Percentiles rank a stretch among this genome's conserved stretches.
Conservation (phyloP, 2,797 vertebrate genomes). For the Anabacerthia variegaticeps region DNA sequence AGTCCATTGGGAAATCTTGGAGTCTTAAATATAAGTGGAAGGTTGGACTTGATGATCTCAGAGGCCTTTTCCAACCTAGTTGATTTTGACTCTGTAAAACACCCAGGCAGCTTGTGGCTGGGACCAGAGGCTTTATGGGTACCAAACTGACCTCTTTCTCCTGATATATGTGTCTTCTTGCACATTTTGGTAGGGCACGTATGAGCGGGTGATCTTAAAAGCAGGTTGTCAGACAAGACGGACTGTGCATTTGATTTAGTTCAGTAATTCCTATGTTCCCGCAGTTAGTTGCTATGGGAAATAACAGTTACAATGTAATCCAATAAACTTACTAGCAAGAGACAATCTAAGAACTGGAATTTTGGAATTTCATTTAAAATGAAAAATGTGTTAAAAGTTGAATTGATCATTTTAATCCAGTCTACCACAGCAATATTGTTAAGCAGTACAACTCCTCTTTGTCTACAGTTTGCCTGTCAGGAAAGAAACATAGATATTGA, state of each 20-base stretch:
- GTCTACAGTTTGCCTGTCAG: constrained; percentile 9
- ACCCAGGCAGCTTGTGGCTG: neutral
- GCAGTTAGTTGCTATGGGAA: neutral
- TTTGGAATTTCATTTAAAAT: constrained; percentile 41
- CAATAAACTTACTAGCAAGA: constrained; percentile 25
- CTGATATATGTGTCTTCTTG: neutral
- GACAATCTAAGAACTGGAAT: constrained; percentile 39
- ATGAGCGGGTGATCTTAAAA: neutral
- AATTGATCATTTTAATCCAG: constrained; percentile 71
- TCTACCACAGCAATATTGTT: constrained; percentile 32
- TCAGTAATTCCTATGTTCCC: neutral
- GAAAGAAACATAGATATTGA: constrained; percentile 15
- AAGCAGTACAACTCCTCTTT: constrained; percentile 28
- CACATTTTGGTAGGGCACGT: neutral
- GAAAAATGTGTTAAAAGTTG: constrained; percentile 45
- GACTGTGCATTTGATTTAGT: neutral
- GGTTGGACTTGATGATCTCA: too few species aligned
- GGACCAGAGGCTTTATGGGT: neutral
- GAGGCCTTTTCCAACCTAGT: too few species aligned
- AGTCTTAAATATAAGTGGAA: neutral
- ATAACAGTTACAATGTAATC: constrained; percentile 41
- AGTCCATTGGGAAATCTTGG: neutral
- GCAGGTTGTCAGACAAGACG: neutral
- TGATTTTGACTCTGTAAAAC: too few species aligned
- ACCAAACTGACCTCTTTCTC: neutral